These are phyloP conservation scores for Sphaerodactylus townsendi DNA, from an alignment of 2,113 vertebrate species.

Conservation along the genomic window DNA sequence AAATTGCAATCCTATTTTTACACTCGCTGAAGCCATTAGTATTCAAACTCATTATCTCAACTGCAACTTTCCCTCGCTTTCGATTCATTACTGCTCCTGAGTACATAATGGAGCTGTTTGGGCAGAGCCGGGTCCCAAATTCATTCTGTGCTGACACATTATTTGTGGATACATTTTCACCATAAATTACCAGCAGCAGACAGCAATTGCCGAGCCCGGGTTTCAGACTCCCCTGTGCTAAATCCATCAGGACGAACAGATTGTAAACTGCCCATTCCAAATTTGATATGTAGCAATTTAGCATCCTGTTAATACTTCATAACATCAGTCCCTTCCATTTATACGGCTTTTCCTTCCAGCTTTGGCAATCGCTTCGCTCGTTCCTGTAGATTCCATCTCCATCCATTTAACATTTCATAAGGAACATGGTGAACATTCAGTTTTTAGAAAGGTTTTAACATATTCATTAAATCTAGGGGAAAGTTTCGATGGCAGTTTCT, in stretches of 20 bases:
- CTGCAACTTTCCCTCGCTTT: constrained; percentile 52
- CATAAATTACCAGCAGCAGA: constrained; percentile 60
- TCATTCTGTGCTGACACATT: constrained; percentile 40
- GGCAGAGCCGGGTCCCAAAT: constrained; percentile 43
- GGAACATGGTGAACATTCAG: constrained; percentile 25
- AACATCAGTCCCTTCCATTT: constrained; percentile 52
- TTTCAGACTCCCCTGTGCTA: constrained; percentile 60
- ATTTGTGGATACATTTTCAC: constrained; percentile 45
- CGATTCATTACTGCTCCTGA: constrained; percentile 57
- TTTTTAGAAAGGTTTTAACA: background rate
- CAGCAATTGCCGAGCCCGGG: constrained; percentile 61
- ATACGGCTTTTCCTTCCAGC: constrained; percentile 47
- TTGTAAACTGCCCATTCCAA: constrained; percentile 74
- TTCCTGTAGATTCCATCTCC: constrained; percentile 8
- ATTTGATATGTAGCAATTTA: constrained; percentile 64
- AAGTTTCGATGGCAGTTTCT: constrained; percentile 44
- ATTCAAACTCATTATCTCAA: constrained; percentile 48
- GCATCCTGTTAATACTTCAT: constrained; percentile 60
- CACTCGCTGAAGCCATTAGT: constrained; percentile 39
- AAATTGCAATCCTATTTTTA: constrained; percentile 48
- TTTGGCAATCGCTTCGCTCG: constrained; percentile 66
- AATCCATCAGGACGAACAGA: constrained; percentile 71
- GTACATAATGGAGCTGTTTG: constrained; percentile 51
- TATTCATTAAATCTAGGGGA: background rate
- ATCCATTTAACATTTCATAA: constrained; percentile 48